A percentile compares a stretch with the other conserved stretches of the same genome.
phyloP scores from a whole-genome alignment of 2,888 invertebrate genomes.

The Scaptomyza caliginosa region DNA sequence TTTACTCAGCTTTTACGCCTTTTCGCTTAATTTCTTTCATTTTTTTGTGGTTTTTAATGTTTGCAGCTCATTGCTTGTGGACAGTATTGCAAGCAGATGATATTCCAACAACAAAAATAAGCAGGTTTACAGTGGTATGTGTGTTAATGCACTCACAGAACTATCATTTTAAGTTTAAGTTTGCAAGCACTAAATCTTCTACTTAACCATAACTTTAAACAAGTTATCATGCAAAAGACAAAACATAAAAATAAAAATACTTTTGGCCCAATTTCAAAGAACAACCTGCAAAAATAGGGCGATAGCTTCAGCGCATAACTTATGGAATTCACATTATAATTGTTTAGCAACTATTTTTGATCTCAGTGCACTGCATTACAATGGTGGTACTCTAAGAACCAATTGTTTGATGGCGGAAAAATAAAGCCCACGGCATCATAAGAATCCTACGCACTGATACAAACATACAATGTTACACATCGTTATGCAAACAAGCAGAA shows the following conservation, averaged over 20 bases:
- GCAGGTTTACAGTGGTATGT: too few relatives aligned
- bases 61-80: conserved; percentile 25
- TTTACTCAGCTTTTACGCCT: conserved; percentile 14
- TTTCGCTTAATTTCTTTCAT: neutral
- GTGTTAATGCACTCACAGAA: too few relatives aligned
- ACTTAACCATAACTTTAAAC: too few relatives aligned
- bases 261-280: too few relatives aligned
- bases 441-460: neutral
- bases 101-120: conserved; percentile 4
- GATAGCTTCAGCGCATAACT: too few relatives aligned
- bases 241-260: too few relatives aligned
- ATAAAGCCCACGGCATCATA: neutral
- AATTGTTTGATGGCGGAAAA: neutral
- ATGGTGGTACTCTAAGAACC: neutral
- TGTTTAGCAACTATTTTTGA: neutral
- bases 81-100: conserved; percentile 14
- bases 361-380: neutral
- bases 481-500: conserved; percentile 7
- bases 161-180: too few relatives aligned
- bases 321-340: neutral
- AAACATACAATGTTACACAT: conserved; percentile 8
- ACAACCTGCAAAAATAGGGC: neutral
- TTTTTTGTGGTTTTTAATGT: neutral
- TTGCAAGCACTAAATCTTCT: too few relatives aligned
- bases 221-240: too few relatives aligned